Evolutionary conservation across 2,888 invertebrate genomes (phyloP), one percentile per base, ranked within the genome.

Genomic region (Deilephila porcellus): DNA sequence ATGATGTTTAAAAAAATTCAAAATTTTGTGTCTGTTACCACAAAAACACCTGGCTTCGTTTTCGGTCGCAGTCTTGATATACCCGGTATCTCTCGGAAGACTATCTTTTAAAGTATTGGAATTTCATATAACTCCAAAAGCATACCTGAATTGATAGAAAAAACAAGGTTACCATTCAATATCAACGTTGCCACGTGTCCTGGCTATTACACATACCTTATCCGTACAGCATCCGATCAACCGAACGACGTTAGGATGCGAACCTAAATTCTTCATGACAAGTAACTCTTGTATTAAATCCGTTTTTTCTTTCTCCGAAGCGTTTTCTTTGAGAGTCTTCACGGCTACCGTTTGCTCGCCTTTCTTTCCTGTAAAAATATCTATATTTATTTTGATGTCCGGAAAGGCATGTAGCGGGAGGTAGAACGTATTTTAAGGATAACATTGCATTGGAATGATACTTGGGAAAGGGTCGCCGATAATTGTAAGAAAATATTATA

Each of bases 291-390:
- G 97, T 0, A 98, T 89, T n/a, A 99, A 94, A 89, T 99, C 99
- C 56, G 96, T 95, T 79, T 97, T 96, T 87, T 98, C 98, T 73
- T 97, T 96, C 86, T 98, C 98, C 0, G 97, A 97, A 0, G 98
- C 98, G 83, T 98, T 98, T 88, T 98, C 98, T 93, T 98, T 98
- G n/a, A 98, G 94, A 0, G 98, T 99, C 92, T 99, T 99, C 60
- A 99, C 98, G 19, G 99, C 99, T 0, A 99, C 98, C 0, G 97
- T 97, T 56, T 96, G 96, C 62, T 97, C 95, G 2, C 97, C 97
- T 84, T 97, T 97, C 79, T 95, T 95, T 45, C 96, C 97, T 96
- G 89, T 19, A 82, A 83, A 72, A 70, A 56, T 11, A 14, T 25
- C 14, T 60, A 29, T 20, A 32, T 60, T 60, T 60, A 60, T 20